Conservation (phyloP, 2,888 invertebrate species). For the Apodemia hepburni region DNA sequence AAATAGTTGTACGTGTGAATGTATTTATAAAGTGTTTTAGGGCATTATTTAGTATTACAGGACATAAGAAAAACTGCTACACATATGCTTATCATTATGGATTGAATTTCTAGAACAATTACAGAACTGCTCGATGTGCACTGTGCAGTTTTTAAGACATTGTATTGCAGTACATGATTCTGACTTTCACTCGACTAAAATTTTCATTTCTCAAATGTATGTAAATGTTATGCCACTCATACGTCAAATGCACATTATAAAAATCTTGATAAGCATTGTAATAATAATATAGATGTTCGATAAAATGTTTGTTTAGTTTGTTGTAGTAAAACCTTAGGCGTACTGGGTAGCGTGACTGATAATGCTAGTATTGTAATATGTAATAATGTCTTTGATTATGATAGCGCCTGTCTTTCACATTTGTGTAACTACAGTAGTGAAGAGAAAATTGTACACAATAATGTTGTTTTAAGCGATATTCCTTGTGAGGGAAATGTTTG, state of each 20-base stretch:
- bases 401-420: constrained; percentile 34
- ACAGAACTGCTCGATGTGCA: no score
- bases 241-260: neutral
- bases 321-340: constrained; percentile 8
- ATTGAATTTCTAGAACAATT: no score
- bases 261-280: neutral
- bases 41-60: no score
- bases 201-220: no score
- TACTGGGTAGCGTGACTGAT: constrained; percentile 33
- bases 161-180: no score
- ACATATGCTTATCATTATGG: no score
- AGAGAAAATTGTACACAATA: constrained; percentile 26
- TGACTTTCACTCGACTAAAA: no score
- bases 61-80: no score
- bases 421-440: constrained; percentile 34
- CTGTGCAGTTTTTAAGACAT: no score
- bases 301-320: constrained; percentile 4
- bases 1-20: no score
- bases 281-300: neutral
- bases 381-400: constrained; percentile 30
- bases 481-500: neutral
- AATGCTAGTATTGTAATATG: constrained; percentile 24
- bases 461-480: constrained; percentile 20
- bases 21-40: no score
- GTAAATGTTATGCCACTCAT: no score